Base-by-base conservation (phyloP, 2,113 vertebrate genomes). In the Myiagra hebetior region DNA sequence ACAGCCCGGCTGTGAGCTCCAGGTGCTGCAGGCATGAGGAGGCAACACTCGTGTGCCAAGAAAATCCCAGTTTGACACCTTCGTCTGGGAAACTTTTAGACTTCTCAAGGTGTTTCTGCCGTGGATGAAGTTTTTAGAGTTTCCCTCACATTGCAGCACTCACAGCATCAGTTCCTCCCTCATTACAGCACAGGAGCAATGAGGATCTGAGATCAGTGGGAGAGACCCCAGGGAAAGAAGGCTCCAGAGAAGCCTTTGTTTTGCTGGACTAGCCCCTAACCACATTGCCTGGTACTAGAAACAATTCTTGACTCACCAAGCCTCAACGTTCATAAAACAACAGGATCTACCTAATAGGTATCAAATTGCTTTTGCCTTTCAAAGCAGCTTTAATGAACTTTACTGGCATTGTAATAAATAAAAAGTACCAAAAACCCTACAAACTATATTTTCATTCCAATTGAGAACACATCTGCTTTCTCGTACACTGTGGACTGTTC, bases 101-200 rank as follows among this genome's bases (percentile, higher is more conserved):
- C 4, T 28, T 62, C 30, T 57, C 15, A 31, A 52, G 33, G 62
- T 44, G 42, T 76, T 88, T n/a, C 44, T 28, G 41, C 57, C 46
- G 21, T 1, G 33, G 27, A 46, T 10, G 31, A 22, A 53, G 68
- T 16, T 78, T 80, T 86, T 41, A 11, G 60, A 46, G 47, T 20
- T 65, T 31, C 35, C 47, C n/a, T 15, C 75, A 17, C 44, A 15
- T 1, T 0, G 5, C 83, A 79, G 52, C 59, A 28, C 0, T 0
- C 10, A 3, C 21, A 55, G 55, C 44, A 56, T 41, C 63, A 52
- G 69, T 13, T 39, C 30, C 44, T 59, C 60, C n/a, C 77, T 63
- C 53, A 4, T 31, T 30, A n/a, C 33, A 62, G 49, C 4, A 0
- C 3, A 3, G 17, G 46, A 79, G 5, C 28, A 35, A 0, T 27